These are phyloP conservation scores for Amphipyra tragopoginis DNA, from an alignment of 2,888 invertebrate species.

Conservation along the genomic window DNA sequence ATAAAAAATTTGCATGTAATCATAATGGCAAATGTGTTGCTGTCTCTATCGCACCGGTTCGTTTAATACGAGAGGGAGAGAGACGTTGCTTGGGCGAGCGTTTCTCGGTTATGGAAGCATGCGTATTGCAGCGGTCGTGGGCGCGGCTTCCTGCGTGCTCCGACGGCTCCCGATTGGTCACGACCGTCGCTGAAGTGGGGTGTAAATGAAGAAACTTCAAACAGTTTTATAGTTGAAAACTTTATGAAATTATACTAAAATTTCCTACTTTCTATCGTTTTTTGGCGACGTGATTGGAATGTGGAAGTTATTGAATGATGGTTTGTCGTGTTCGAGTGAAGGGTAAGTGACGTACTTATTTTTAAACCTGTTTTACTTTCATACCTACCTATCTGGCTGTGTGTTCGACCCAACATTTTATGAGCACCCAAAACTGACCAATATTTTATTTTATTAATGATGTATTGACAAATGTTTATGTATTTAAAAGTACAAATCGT, in stretches of 20 bases:
- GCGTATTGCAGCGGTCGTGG: constrained; percentile 86
- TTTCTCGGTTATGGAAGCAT: constrained; percentile 80
- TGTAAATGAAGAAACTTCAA: constrained; percentile 79
- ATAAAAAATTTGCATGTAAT: constrained; percentile 87
- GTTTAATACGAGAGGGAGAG: constrained; percentile 67
- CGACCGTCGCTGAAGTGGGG: constrained; percentile 77
- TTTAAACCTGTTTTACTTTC: neutral
- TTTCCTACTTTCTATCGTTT: constrained; percentile 66
- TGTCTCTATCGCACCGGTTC: constrained; percentile 67
- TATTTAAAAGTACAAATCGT: neutral
- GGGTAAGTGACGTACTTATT: constrained; percentile 40
- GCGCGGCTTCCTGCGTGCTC: constrained; percentile 81
- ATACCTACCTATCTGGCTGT: neutral
- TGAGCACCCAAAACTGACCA: neutral
- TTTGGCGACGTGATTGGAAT: constrained; percentile 70
- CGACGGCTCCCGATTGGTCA: constrained; percentile 77
- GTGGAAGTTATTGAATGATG: constrained; percentile 39
- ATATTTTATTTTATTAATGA: neutral
- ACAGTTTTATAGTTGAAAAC: constrained; percentile 81
- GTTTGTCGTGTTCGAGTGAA: constrained; percentile 31
- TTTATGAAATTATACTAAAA: constrained; percentile 74
- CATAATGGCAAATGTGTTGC: constrained; percentile 74
- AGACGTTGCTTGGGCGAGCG: constrained; percentile 68
- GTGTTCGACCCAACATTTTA: neutral
- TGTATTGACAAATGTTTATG: constrained; percentile 2